Conservation (phyloP, 2,113 vertebrate genomes). For the Rhegmatorhina hoffmannsi region DNA sequence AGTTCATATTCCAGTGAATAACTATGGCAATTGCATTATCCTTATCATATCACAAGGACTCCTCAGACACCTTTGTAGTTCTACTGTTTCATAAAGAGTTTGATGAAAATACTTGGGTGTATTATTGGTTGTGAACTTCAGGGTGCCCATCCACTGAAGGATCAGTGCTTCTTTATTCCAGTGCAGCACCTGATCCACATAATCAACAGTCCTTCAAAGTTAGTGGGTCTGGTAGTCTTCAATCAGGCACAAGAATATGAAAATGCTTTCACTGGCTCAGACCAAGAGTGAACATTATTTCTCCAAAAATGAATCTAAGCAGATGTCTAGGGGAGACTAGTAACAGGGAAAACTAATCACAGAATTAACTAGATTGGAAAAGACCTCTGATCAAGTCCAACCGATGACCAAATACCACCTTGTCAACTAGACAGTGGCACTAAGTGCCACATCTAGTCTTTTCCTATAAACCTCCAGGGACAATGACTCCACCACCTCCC, state of each 20-base stretch:
- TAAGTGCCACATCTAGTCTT: not conserved
- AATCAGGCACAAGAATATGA: not conserved
- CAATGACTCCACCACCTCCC: not conserved
- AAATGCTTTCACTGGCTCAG: not conserved
- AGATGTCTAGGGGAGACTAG: not conserved
- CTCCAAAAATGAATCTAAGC: not conserved
- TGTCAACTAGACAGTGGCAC: not conserved
- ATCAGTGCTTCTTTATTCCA: not conserved
- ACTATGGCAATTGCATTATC: not conserved
- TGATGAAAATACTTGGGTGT: not conserved
- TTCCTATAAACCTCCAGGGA: not conserved
- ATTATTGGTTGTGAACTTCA: not conserved
- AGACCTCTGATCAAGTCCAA: not conserved
- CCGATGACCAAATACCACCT: not conserved
- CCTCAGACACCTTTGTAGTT: not conserved
- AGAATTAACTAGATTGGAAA: not conserved
- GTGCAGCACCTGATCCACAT: not conserved
- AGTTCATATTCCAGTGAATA: not conserved
- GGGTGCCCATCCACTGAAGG: not conserved
- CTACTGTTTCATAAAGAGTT: not conserved
- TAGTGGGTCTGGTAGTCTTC: not conserved
- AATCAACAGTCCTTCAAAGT: not conserved
- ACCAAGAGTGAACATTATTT: not conserved
- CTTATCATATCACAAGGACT: not conserved
- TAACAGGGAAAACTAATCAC: not conserved